Evolutionary conservation across 2,888 invertebrate genomes (phyloP).

Genomic region (Ophraella communa): DNA sequence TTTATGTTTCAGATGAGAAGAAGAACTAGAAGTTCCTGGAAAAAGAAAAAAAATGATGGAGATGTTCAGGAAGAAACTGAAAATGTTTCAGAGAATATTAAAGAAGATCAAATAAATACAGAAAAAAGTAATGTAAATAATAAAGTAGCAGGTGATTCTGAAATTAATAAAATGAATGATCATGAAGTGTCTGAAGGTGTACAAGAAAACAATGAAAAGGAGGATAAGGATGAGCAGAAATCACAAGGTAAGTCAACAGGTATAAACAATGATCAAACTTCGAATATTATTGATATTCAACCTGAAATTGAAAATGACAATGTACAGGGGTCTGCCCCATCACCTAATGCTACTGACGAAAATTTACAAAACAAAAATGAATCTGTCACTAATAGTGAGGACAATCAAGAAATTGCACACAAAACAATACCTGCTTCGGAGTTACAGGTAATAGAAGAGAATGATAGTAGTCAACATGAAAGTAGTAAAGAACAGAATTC

Average conservation of each 20-base stretch:
- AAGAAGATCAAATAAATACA: not conserved
- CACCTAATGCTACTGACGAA: constrained; percentile 51
- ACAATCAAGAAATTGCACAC: not conserved
- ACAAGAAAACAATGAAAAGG: constrained; percentile 14
- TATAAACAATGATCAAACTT: constrained; percentile 55
- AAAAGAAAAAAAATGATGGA: constrained; percentile 11
- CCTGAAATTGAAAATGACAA: constrained; percentile 56
- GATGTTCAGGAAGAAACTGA: constrained; percentile 30
- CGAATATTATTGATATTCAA: constrained; percentile 46
- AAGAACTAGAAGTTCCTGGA: constrained; percentile 5
- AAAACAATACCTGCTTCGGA: not conserved
- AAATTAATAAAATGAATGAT: constrained; percentile 8
- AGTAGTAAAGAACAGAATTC: no score
- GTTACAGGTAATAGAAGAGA: constrained; percentile 9
- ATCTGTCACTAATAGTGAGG: constrained; percentile 24
- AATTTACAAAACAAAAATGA: constrained; percentile 35
- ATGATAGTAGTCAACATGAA: constrained; percentile 15
- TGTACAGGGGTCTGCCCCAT: constrained; percentile 59
- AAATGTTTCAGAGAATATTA: constrained; percentile 2
- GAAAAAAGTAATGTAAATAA: constrained; percentile 3
- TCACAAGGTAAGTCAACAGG: constrained; percentile 61
- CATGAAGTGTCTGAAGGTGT: constrained; percentile 1
- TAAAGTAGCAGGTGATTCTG: constrained; percentile 7
- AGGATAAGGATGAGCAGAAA: constrained; percentile 51
- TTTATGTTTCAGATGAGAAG: constrained; percentile 4